Conservation (phyloP, 2,113 vertebrate species). For the Oreochromis niloticus region DNA sequence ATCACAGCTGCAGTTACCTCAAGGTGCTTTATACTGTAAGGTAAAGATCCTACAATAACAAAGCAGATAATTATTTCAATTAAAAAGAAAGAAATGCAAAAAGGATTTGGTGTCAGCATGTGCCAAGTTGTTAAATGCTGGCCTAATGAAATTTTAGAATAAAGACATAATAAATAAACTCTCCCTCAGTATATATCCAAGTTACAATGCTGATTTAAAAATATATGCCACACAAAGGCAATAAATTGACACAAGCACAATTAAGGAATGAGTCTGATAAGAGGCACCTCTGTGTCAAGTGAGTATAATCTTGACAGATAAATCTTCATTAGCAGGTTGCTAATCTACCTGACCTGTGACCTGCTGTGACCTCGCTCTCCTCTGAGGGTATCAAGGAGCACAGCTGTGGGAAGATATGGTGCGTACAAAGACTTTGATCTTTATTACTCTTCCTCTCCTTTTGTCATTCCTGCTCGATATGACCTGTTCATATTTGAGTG, state of each 20-base stretch:
- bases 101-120: neutral
- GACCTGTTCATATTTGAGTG: neutral
- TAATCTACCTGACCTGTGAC: constrained; percentile 54
- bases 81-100: neutral
- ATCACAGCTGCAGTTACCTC: no score
- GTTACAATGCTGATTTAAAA: neutral
- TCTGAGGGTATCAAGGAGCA: constrained; percentile 5
- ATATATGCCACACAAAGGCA: neutral
- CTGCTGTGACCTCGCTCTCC: constrained; percentile 35
- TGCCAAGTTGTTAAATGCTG: neutral
- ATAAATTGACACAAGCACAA: neutral
- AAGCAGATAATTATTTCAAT: neutral
- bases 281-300: constrained; percentile 24
- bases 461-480: neutral
- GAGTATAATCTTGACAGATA: constrained; percentile 35
- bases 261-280: constrained; percentile 7
- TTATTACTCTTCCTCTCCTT: neutral
- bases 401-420: constrained; percentile 4
- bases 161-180: neutral
- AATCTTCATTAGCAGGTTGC: constrained; percentile 53
- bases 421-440: constrained; percentile 4
- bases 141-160: neutral
- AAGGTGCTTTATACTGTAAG: neutral
- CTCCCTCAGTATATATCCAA: neutral
- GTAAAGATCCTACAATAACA: neutral